A percentile compares a stretch with the other conserved stretches of the same genome.
Conservation (phyloP, 1,140 invertebrate genomes). For the Leptinotarsa undecemlineata region DNA sequence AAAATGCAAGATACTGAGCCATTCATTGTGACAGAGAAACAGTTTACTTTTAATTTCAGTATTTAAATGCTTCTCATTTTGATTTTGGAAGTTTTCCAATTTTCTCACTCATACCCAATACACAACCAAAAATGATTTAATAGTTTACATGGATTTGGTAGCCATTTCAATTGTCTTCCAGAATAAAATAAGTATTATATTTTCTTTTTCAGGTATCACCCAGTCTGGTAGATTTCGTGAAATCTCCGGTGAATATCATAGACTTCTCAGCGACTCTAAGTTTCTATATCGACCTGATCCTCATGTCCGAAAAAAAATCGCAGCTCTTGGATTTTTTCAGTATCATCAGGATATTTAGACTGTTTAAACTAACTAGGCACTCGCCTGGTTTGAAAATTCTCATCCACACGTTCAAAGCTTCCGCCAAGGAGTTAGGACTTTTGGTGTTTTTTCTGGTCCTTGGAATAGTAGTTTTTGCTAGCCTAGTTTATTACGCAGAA, state of each 20-base stretch:
- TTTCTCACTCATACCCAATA: too few species aligned
- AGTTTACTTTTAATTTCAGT: too few species aligned
- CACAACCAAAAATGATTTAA: too few species aligned
- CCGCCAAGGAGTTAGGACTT: slow-evolving; percentile 94
- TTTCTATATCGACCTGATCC: slow-evolving; percentile 90
- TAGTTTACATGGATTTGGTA: too few species aligned
- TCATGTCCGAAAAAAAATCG: slow-evolving; percentile 78
- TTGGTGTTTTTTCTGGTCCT: slow-evolving; percentile 95
- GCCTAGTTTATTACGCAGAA: slow-evolving; percentile 96
- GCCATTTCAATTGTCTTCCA: too few species aligned
- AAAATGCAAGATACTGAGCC: too few species aligned
- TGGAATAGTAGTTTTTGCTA: slow-evolving; percentile 96
- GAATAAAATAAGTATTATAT: neutral
- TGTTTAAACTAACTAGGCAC: slow-evolving; percentile 97
- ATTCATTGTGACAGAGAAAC: too few species aligned
- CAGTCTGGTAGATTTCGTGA: slow-evolving; percentile 81
- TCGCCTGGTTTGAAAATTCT: slow-evolving; percentile 97
- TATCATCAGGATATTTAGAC: slow-evolving; percentile 96
- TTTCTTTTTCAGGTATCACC: slow-evolving; percentile 74
- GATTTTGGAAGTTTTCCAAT: too few species aligned
- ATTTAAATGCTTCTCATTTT: too few species aligned
- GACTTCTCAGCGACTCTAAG: slow-evolving; percentile 98
- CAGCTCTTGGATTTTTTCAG: slow-evolving; percentile 99
- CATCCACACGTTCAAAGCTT: slow-evolving; percentile 96
- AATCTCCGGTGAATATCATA: slow-evolving; percentile 94